A percentile compares a stretch with the other conserved stretches of the same genome.
phyloP scores from a whole-genome alignment of 2,888 invertebrate species.

The Brachypalpus laphriformis region DNA sequence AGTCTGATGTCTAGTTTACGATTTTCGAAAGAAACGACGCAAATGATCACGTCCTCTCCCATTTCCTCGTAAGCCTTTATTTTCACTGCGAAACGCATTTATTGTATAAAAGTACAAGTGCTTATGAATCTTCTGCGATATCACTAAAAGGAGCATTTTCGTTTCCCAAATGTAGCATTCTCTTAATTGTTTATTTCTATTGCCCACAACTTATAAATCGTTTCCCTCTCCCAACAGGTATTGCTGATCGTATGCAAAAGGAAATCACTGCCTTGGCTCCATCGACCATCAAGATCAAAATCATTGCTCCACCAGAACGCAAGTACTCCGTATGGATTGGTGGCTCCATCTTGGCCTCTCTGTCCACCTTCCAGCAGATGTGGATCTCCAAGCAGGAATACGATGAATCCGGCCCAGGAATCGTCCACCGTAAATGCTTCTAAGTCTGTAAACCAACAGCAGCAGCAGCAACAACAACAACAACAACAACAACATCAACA shows the following conservation, averaged over 20 bases:
- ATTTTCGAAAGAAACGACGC: too few species aligned
- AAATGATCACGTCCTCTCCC: too few species aligned
- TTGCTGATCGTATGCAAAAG: slow-evolving; percentile 95
- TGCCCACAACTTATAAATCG: too few species aligned
- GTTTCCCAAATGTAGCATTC: too few species aligned
- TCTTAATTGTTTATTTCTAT: too few species aligned
- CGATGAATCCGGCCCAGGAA: slow-evolving; percentile 84
- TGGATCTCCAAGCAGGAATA: slow-evolving; percentile 96
- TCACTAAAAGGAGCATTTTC: too few species aligned
- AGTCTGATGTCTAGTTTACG: too few species aligned
- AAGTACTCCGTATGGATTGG: slow-evolving; percentile 95
- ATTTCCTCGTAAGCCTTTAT: too few species aligned
- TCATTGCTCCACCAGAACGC: slow-evolving; percentile 95
- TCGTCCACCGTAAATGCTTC: slow-evolving; percentile 99
- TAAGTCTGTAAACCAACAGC: slow-evolving; percentile 83
- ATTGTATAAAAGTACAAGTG: too few species aligned
- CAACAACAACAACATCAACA: slow-evolving; percentile 27
- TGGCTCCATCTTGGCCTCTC: slow-evolving; percentile 93
- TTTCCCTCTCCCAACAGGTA: slow-evolving; percentile 81
- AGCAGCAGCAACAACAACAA: slow-evolving; percentile 39
- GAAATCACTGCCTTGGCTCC: slow-evolving; percentile 95
- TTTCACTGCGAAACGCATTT: too few species aligned
- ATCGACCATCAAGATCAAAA: slow-evolving; percentile 96
- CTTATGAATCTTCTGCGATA: too few species aligned
- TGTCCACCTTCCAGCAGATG: slow-evolving; percentile 96